Conservation (phyloP, 2,113 vertebrate species). For the Chaetops frenatus region DNA sequence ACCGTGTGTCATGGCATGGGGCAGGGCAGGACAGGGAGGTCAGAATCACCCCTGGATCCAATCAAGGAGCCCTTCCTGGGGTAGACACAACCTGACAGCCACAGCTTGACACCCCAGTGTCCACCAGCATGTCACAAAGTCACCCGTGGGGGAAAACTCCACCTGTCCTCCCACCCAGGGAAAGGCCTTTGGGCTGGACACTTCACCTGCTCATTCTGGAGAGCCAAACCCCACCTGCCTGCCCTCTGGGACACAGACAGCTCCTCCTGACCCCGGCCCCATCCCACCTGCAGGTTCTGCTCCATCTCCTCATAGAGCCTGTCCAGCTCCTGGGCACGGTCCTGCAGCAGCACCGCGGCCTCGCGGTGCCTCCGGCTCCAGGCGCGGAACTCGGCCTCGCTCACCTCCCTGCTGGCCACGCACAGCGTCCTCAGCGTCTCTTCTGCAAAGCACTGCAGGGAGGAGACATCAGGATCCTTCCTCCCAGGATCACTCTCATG, state of each 20-base stretch:
- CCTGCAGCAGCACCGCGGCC: conserved; percentile 66
- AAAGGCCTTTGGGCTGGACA: background rate
- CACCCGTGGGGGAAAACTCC: background rate
- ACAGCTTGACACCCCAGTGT: background rate
- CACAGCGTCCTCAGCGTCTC: conserved; percentile 86
- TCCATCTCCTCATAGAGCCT: conserved; percentile 84
- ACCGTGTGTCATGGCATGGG: background rate
- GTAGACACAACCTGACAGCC: background rate
- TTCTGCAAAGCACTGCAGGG: conserved; percentile 72
- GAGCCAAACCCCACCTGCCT: background rate
- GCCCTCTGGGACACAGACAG: background rate
- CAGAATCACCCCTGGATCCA: background rate
- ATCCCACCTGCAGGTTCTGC: conserved; percentile 77
- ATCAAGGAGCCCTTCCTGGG: background rate
- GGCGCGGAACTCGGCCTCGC: conserved; percentile 61
- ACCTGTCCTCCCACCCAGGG: background rate
- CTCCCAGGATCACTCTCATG: background rate
- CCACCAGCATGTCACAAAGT: background rate
- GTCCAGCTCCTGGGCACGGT: conserved; percentile 67
- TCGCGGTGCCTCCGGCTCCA: conserved; percentile 74
- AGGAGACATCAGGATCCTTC: background rate
- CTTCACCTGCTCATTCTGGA: background rate
- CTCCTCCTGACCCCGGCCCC: background rate
- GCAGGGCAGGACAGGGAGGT: accelerated
- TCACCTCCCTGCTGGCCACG: conserved; percentile 82